Evolutionary conservation across 2,113 vertebrate species (phyloP).

Genomic region (Scortum barcoo): DNA sequence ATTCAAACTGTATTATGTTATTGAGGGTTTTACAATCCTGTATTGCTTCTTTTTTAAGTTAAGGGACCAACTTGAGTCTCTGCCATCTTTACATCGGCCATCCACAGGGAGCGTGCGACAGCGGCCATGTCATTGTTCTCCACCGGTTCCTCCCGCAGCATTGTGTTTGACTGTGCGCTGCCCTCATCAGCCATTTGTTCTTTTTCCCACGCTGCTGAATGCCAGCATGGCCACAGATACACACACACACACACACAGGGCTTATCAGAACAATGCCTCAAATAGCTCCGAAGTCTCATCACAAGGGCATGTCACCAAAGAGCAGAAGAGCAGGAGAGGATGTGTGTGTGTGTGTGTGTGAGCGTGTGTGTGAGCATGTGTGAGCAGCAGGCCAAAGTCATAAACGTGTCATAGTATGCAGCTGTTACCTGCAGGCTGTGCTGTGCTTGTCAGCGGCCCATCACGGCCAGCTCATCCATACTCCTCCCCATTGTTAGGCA

Average conservation of each 20-base stretch:
- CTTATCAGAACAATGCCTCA: constrained; percentile 87
- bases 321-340: constrained; percentile 54
- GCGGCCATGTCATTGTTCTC: constrained; percentile 50
- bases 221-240: constrained; percentile 65
- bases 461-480: constrained; percentile 60
- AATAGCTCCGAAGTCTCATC: constrained; percentile 81
- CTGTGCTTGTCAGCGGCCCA: constrained; percentile 67
- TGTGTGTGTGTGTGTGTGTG: constrained; percentile 46
- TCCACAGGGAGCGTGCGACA: fast-evolving
- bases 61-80: not conserved
- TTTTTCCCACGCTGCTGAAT: constrained; percentile 86
- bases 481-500: constrained; percentile 63
- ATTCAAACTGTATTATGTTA: not conserved
- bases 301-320: constrained; percentile 75
- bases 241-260: constrained; percentile 73
- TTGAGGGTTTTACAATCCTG: not conserved
- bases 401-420: constrained; percentile 66
- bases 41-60: not conserved
- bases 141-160: constrained; percentile 33
- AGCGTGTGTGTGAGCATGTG: constrained; percentile 19
- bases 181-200: constrained; percentile 82
- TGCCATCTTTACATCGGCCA: not conserved
- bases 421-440: constrained; percentile 80
- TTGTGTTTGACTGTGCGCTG: constrained; percentile 45
- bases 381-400: constrained; percentile 41